Evolutionary conservation across 2,797 vertebrate species (phyloP), one percentile per base, ranked within the genome.

Genomic region (Cryptoprocta ferox): DNA sequence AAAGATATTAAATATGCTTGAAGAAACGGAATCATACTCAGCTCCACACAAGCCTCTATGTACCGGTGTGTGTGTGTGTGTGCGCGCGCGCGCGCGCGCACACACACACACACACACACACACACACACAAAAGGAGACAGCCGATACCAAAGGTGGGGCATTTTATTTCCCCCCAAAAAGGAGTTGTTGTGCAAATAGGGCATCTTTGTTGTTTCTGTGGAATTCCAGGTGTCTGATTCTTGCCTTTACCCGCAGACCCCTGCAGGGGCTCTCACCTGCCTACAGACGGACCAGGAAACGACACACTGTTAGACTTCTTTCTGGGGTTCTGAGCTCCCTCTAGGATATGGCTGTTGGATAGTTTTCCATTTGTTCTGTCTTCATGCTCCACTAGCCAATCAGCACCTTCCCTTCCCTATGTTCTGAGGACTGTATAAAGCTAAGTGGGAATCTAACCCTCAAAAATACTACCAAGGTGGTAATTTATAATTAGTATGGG

Each of bases 1-100:
- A 98, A 98, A 98, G 98, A 98, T 98, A 98, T 98, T 98, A 98
- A 98, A 98, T 98, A 97, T 98, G 98, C 98, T 98, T 98, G 97
- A 98, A 97, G 96, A 98, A 98, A 96, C 92, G 83, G 87, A 97
- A 83, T 93, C 94, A 84, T 94, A 96, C 84, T 95, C 87, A 79
- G 95, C 68, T 80, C 89, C 56, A 28, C 66, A 30, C 59, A 76
- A 86, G 93, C 90, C 19, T 96, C 45, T 94, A 45, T 91, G 89
- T 85, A 75, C 85, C 68, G 3, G 19, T 53, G 11, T 6, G 24
- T 45, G 21, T 45, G 11, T 3, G 26, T 32, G 48, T 3, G 7
- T 13, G 10, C 42, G 1, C 37, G 50, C 35, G 48, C 50, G 37
- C 14, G 1, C 37, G 42, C 35, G 48, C 50, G 32, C 14, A 21